A percentile compares a stretch with the other conserved stretches of the same genome.
phyloP scores from a whole-genome alignment of 2,113 vertebrate genomes.

The Corythoichthys intestinalis region DNA sequence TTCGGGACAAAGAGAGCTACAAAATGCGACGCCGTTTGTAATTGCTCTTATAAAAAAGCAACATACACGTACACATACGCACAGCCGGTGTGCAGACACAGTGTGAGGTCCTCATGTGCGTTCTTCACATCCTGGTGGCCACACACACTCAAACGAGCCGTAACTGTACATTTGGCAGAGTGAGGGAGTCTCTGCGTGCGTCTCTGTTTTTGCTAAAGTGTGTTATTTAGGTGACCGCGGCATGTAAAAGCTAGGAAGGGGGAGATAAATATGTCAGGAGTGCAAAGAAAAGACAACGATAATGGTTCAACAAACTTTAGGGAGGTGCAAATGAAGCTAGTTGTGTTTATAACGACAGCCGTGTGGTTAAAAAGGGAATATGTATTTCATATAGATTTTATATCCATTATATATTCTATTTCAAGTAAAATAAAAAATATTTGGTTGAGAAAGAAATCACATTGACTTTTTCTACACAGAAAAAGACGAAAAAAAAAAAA shows the following conservation, averaged over 20 bases:
- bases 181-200: conserved; percentile 10
- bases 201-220: conserved; percentile 35
- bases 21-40: conserved; percentile 41
- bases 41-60: conserved; percentile 60
- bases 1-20: conserved; percentile 20
- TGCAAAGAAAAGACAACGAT: conserved; percentile 7
- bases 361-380: background rate
- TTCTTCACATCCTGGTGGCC: conserved; percentile 35
- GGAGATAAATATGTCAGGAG: conserved; percentile 14
- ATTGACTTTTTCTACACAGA: background rate
- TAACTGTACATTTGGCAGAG: conserved; percentile 36
- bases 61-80: conserved; percentile 11
- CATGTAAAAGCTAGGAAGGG: conserved; percentile 23
- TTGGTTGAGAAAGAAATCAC: background rate
- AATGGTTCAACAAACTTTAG: conserved; percentile 9
- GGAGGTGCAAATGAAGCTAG: conserved; percentile 10
- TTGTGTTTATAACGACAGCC: background rate
- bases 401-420: background rate
- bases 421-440: background rate
- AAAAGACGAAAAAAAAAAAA: no score
- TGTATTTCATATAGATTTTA: background rate
- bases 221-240: conserved; percentile 47
- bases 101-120: conserved; percentile 64
- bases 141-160: conserved; percentile 42
- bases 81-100: conserved; percentile 26